Evolutionary conservation across 2,113 vertebrate species (phyloP), one percentile per base, ranked within the genome.

Genomic region (Pyrgilauda ruficollis): DNA sequence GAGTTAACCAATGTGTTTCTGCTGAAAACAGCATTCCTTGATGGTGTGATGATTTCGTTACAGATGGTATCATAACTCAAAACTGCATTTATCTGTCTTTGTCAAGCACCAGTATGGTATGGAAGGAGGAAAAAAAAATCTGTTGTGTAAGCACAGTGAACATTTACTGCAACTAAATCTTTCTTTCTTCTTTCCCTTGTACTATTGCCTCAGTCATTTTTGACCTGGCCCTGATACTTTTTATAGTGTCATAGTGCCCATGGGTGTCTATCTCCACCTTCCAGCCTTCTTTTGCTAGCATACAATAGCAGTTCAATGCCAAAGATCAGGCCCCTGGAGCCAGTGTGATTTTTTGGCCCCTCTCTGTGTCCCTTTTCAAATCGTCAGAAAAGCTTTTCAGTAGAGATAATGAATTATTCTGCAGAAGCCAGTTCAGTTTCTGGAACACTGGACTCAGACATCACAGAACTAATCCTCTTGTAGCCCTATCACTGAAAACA

Each of bases 391-490:
- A 92, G 72, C 50, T 64, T 95, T 94, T 94, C 90, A 86, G 68
- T 33, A 64, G 75, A 93, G 72, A 73, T 80, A 95, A 67, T 88
- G 85, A 93, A 68, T 80, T 88, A 44, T 86, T 88, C 67, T 88
- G 68, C 87, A 96, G 64, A 80, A 63, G 76, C 39, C 39, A 53
- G 72, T 43, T 55, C 55, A 55, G 47, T 95, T 94, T 96, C 92
- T 96, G 90, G 87, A 95, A 86, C 3, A 0, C 75, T 82, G 84
- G 87, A 47, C 82, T 90, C 90, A 68, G 94, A 93, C 79, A 93
- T 93, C 58, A 88, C 94, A 94, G 87, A 92, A 35, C 47, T 94
- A 94, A 97, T 96, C 95, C 77, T 81, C 73, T 41, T 89, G 61
- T 68, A 93, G 69, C 31, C 47, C 49, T 11, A 1, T 52, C 79